Conservation (phyloP, 2,888 invertebrate genomes). For the Trissolcus brochymenae region DNA sequence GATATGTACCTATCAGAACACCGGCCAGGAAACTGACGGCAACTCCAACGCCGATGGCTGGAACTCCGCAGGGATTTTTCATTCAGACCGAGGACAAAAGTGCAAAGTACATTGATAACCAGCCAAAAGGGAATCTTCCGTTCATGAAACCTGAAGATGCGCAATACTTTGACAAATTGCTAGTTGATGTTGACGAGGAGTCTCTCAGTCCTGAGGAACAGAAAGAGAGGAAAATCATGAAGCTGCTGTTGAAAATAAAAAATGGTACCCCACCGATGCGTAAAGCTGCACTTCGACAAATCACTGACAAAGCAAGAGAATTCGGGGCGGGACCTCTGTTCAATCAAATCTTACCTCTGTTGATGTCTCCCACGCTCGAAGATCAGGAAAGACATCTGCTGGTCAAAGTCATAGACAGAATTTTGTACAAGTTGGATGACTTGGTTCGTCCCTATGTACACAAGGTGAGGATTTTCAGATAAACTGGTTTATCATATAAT, state of each 20-base stretch:
- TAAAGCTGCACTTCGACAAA: conserved; percentile 97
- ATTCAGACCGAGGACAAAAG: conserved; percentile 94
- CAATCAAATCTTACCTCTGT: conserved; percentile 97
- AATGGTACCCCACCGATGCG: conserved; percentile 99
- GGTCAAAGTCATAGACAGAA: conserved; percentile 99
- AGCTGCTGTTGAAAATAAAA: conserved; percentile 97
- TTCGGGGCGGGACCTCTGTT: conserved; percentile 99
- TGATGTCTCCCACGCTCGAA: conserved; percentile 99
- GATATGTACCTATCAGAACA: conserved; percentile 96
- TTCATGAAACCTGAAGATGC: conserved; percentile 99
- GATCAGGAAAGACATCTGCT: conserved; percentile 99
- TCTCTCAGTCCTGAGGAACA: conserved; percentile 95
- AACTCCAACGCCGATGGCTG: conserved; percentile 97
- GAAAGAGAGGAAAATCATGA: conserved; percentile 99
- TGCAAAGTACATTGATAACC: conserved; percentile 94
- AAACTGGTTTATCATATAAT: background rate
- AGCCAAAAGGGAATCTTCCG: conserved; percentile 98
- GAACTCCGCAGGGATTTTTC: conserved; percentile 95
- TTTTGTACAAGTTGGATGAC: conserved; percentile 98
- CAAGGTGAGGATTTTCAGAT: conserved; percentile 78
- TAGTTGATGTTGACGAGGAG: conserved; percentile 99
- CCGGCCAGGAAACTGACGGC: conserved; percentile 98
- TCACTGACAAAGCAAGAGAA: conserved; percentile 98
- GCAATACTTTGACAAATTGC: conserved; percentile 98
- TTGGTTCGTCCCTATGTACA: conserved; percentile 99